Evolutionary conservation across 30 jellyfish, hydroid and myxozoan genomes (phyloP).

Genomic region (Clytia hemisphaerica): DNA sequence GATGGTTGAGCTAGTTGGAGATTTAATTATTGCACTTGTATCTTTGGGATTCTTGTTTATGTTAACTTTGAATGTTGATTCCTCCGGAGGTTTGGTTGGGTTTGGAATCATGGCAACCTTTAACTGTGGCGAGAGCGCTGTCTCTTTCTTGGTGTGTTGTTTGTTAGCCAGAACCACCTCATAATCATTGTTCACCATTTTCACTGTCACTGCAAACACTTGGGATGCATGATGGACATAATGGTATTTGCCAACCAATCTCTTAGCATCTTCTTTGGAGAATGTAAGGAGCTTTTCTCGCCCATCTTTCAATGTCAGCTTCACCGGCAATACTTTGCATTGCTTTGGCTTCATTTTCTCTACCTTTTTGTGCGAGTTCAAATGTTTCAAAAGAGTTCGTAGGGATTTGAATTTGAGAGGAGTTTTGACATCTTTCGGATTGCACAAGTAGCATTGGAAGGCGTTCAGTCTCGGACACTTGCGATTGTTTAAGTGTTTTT

Average conservation of each 20-base stretch:
- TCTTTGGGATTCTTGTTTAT: no score
- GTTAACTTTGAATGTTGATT: no score
- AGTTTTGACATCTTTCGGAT: conserved; percentile 4
- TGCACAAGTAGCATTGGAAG: conserved; percentile 8
- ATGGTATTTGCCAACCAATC: not conserved
- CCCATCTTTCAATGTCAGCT: not conserved
- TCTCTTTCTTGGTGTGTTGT: no score
- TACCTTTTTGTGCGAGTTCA: not conserved
- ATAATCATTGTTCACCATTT: not conserved
- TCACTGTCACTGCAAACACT: not conserved
- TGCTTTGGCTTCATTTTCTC: not conserved
- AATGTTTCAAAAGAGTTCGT: not conserved
- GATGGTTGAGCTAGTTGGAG: no score
- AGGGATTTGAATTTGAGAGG: conserved; percentile 7
- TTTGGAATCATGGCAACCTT: no score
- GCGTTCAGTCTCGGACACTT: not conserved
- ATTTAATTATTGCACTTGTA: no score
- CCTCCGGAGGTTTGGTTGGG: no score
- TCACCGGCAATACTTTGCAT: not conserved
- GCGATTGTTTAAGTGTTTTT: not conserved
- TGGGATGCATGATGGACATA: conserved; percentile 1
- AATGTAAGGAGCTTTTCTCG: not conserved
- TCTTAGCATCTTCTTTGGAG: not conserved
- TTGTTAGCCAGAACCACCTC: not conserved
- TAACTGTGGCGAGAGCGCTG: no score